A percentile compares a stretch with the other conserved stretches of the same genome.
Conservation (phyloP, 64 coral and sea anemone genomes). For the Montipora cactus region DNA sequence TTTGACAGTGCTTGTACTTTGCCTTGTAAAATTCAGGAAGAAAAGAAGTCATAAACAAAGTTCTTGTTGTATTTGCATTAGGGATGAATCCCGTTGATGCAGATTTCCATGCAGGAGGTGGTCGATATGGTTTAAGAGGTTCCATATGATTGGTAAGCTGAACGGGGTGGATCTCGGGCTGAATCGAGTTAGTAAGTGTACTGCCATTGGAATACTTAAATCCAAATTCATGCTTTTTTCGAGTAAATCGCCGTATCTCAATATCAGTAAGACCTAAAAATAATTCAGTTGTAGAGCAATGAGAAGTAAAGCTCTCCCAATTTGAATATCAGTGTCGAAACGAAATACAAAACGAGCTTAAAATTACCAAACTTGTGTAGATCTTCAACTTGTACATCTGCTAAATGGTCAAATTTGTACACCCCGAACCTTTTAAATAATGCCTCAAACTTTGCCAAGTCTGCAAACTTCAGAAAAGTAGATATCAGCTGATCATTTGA, state of each 20-base stretch:
- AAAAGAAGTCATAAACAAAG: constrained; percentile 59
- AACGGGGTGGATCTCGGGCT: not conserved
- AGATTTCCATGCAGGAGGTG: constrained; percentile 56
- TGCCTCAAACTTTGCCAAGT: constrained; percentile 4
- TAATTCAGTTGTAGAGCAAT: constrained; percentile 13
- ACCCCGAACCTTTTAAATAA: constrained; percentile 25
- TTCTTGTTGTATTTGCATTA: constrained; percentile 20
- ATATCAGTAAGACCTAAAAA: constrained; percentile 28
- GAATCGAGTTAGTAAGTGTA: constrained; percentile 37
- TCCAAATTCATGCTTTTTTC: constrained; percentile 36
- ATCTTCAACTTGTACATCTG: constrained; percentile 45
- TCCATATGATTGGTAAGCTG: constrained; percentile 13
- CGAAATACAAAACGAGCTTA: not conserved
- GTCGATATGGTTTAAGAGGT: constrained; percentile 35
- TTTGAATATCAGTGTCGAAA: constrained; percentile 1
- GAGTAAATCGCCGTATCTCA: constrained; percentile 27
- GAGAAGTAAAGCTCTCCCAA: not conserved
- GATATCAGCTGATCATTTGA: constrained; percentile 7
- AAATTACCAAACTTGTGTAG: constrained; percentile 45
- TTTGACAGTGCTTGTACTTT: too few relatives aligned
- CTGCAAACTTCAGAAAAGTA: not conserved
- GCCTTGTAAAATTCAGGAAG: constrained; percentile 63
- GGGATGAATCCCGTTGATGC: not conserved
- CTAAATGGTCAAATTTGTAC: constrained; percentile 37
- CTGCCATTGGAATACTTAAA: not conserved